phyloP scores from a whole-genome alignment of 2,888 invertebrate species.

The Hartigia nigra region DNA sequence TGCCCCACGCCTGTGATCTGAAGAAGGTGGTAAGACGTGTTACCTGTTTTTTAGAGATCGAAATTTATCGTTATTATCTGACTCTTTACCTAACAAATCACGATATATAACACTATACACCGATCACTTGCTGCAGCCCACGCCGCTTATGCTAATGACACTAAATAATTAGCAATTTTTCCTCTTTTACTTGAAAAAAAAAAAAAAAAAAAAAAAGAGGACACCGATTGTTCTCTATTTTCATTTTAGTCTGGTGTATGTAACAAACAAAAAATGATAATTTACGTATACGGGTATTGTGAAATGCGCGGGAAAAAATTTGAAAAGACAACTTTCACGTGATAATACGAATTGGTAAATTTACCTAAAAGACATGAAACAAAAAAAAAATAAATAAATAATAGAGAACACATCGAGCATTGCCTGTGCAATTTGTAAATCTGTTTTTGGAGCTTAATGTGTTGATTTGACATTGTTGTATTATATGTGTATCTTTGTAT shows the following conservation, averaged over 20 bases:
- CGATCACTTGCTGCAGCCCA: background rate
- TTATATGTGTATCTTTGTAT: background rate
- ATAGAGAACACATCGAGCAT: background rate
- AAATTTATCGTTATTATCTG: constrained; percentile 10
- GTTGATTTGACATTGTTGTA: background rate
- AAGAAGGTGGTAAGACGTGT: constrained; percentile 57
- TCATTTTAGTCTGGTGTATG: too few species aligned
- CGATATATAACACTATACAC: background rate
- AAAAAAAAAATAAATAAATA: too few species aligned
- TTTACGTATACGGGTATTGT: background rate
- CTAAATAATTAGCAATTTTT: background rate
- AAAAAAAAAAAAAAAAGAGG: too few species aligned
- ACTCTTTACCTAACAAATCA: constrained; percentile 8
- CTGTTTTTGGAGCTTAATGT: background rate
- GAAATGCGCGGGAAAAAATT: background rate
- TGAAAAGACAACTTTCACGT: too few species aligned
- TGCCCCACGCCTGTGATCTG: constrained; percentile 54
- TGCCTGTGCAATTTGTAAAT: background rate
- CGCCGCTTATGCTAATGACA: background rate
- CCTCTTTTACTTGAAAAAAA: background rate
- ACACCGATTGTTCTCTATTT: background rate
- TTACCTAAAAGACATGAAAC: background rate
- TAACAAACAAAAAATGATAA: background rate
- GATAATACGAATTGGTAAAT: too few species aligned
- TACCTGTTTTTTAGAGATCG: constrained; percentile 30